These are phyloP conservation scores for Cyclophora punctaria DNA, from an alignment of 2,888 invertebrate species.

Conservation along the genomic window DNA sequence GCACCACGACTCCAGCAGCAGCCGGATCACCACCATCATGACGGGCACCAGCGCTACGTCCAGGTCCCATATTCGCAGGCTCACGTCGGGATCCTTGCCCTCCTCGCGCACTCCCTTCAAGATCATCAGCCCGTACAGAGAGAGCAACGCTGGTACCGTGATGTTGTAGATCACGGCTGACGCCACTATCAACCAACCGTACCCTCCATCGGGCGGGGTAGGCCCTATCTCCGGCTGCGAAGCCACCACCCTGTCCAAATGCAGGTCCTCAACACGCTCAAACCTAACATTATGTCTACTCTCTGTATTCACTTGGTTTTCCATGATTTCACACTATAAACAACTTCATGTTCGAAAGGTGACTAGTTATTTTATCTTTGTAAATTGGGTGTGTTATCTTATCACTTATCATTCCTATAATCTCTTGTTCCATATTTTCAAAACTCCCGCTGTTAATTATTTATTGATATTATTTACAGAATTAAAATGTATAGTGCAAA, in stretches of 20 bases:
- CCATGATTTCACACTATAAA: conserved; percentile 51
- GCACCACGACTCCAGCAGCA: conserved; percentile 77
- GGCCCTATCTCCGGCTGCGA: conserved; percentile 80
- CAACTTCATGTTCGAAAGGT: conserved; percentile 54
- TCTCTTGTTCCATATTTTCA: conserved; percentile 60
- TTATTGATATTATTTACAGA: no score
- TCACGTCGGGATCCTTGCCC: conserved; percentile 52
- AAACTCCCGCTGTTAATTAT: conserved; percentile 46
- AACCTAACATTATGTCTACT: conserved; percentile 27
- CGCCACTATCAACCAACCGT: conserved; percentile 78
- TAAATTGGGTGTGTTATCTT: conserved; percentile 62
- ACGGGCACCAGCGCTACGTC: conserved; percentile 76
- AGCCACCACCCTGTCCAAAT: conserved; percentile 76
- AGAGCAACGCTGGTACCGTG: conserved; percentile 72
- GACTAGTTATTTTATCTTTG: conserved; percentile 49
- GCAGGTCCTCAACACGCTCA: conserved; percentile 47
- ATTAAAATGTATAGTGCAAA: no score
- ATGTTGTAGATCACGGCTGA: conserved; percentile 77
- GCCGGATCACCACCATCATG: conserved; percentile 73
- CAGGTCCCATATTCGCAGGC: conserved; percentile 72
- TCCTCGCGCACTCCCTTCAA: conserved; percentile 67
- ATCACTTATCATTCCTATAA: conserved; percentile 62
- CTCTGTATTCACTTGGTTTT: conserved; percentile 33
- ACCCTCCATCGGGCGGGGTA: conserved; percentile 79
- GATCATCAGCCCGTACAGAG: conserved; percentile 72